phyloP scores from a whole-genome alignment of 2,888 invertebrate genomes.

The Acrobasis suavella region DNA sequence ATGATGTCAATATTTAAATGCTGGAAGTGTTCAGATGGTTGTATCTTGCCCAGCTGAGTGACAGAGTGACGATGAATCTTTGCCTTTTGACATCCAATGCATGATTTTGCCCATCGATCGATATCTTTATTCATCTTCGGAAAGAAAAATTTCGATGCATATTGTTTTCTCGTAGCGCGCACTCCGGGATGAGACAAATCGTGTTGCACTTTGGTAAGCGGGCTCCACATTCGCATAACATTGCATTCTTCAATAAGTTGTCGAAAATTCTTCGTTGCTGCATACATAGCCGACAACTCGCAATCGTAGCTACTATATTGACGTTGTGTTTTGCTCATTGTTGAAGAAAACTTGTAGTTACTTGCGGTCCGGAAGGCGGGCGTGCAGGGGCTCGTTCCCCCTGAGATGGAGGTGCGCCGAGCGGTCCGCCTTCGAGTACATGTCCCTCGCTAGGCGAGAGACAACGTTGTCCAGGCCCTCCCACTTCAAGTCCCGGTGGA shows the following conservation, averaged over 20 bases:
- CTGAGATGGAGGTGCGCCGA: too few species aligned
- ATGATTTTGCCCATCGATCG: conserved; percentile 24
- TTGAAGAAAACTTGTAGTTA: conserved; percentile 34
- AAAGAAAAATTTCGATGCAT: conserved; percentile 27
- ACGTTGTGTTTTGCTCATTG: conserved; percentile 29
- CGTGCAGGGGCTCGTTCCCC: too few species aligned
- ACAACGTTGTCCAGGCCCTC: too few species aligned
- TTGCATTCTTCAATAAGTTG: conserved; percentile 28
- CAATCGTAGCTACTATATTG: conserved; percentile 33
- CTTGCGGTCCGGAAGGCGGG: too few species aligned
- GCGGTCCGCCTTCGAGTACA: too few species aligned
- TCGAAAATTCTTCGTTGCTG: conserved; percentile 30
- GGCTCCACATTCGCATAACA: conserved; percentile 22
- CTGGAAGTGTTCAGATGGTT: conserved; percentile 19
- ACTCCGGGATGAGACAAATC: conserved; percentile 28
- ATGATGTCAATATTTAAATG: conserved; percentile 28
- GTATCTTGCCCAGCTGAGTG: conserved; percentile 5
- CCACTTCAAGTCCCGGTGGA: too few species aligned
- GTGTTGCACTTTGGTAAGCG: conserved; percentile 30
- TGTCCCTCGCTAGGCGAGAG: too few species aligned
- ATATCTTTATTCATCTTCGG: conserved; percentile 25
- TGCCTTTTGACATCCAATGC: conserved; percentile 25
- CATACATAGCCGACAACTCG: conserved; percentile 34
- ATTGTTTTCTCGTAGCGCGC: conserved; percentile 22
- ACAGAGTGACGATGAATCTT: conserved; percentile 28